These are phyloP conservation scores for Dipodomys spectabilis DNA, from an alignment of 2,113 vertebrate genomes.

Conservation along the genomic window DNA sequence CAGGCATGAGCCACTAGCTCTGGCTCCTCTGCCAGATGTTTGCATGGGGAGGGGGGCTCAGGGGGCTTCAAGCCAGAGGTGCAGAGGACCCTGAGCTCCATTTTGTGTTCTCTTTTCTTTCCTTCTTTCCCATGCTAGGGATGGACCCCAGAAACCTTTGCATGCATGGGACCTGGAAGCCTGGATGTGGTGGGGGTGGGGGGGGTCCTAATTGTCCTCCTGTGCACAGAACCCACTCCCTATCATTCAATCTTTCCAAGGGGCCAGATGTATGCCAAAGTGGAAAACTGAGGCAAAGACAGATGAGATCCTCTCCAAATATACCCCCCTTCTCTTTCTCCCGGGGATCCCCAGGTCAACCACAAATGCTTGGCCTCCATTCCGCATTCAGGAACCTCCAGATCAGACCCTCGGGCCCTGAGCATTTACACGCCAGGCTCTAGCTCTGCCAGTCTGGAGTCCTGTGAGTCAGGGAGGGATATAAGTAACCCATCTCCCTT, in stretches of 20 bases:
- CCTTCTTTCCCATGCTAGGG: not conserved
- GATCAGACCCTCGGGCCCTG: not conserved
- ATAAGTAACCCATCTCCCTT: not conserved
- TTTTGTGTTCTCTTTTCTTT: too few species aligned
- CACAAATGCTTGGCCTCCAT: not conserved
- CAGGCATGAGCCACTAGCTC: too few species aligned
- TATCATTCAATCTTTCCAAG: not conserved
- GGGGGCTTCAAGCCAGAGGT: not conserved
- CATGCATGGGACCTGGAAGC: not conserved
- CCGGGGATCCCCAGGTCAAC: not conserved
- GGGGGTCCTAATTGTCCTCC: not conserved
- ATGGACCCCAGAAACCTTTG: too few species aligned
- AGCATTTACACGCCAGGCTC: too few species aligned
- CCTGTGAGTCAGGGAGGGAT: fast-evolving
- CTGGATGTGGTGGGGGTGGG: not conserved
- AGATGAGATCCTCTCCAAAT: too few species aligned
- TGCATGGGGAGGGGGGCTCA: too few species aligned
- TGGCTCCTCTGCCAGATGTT: too few species aligned
- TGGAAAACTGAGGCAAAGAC: not conserved
- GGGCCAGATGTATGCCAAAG: not conserved
- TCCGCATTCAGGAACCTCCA: not conserved
- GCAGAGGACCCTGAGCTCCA: too few species aligned
- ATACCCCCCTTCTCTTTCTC: too few species aligned
- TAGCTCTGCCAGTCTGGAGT: not conserved
- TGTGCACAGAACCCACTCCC: fast-evolving